Evolutionary conservation across 2,113 vertebrate species (phyloP), one percentile per base, ranked within the genome.

Genomic region (Junco hyemalis): DNA sequence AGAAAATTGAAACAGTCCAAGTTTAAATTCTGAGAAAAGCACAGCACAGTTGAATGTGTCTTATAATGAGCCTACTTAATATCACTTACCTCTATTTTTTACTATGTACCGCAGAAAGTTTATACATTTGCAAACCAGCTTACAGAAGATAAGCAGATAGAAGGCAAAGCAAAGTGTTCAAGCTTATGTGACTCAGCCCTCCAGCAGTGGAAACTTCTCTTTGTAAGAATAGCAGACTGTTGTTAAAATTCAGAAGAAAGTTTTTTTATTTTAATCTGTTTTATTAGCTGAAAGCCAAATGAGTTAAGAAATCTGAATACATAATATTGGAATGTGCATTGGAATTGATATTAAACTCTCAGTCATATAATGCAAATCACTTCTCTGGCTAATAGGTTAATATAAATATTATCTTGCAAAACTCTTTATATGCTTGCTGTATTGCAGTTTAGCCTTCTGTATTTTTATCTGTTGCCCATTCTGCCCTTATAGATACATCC

Each of bases 1-100:
- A 97, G 97, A 98, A 97, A 97, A 98, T 97, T 94, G 87, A 98
- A 96, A 98, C 81, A 96, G 96, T 97, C 93, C 95, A 95, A 77
- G 97, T 97, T 98, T 97, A 97, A 98, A 93, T 93, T 91, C 84
- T 92, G 93, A 92, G 48, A 88, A 95, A 96, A 29, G 61, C 57
- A 97, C 36, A 96, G 33, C n/a, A 92, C 2, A 38, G 94, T 59
- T 81, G 81, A 96, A 95, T 31, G 50, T 86, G 94, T 96, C 71
- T 96, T 97, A 95, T 25, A 93, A 87, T 33, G 89, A 85, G 38
- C 83, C 93, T 97, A 95, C n/a, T 72, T 85, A 76, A 68, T 85
- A 78, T 50, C 81, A 97, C 98, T 98, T 98, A 98, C 98, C 98
- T 96, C 89, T 93, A 0, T 33, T 85, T 68, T 89, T 91, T 47